phyloP scores from a whole-genome alignment of 1,140 invertebrate genomes.

The Drosophila elegans region DNA sequence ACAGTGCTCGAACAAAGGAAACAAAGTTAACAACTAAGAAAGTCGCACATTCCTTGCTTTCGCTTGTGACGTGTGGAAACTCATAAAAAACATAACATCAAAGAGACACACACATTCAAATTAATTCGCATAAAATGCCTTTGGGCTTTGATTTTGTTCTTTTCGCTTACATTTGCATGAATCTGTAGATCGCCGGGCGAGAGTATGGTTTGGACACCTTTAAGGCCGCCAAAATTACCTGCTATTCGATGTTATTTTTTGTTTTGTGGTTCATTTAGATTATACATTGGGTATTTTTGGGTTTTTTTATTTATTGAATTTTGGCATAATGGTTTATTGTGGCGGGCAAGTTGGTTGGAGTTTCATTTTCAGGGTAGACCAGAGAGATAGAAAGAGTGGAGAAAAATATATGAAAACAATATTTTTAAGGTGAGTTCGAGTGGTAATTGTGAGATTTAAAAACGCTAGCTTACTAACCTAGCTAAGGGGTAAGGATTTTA shows the following conservation, averaged over 20 bases:
- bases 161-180: slow-evolving; percentile 84
- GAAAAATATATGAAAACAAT: slow-evolving; percentile 48
- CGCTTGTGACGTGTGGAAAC: slow-evolving; percentile 42
- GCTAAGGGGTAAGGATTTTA: slow-evolving; percentile 1
- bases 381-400: slow-evolving; percentile 49
- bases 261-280: slow-evolving; percentile 33
- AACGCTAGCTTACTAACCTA: slow-evolving; percentile 25
- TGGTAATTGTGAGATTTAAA: slow-evolving; percentile 30
- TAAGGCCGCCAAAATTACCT: slow-evolving; percentile 82
- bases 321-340: slow-evolving; percentile 53
- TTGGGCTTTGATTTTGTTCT: slow-evolving; percentile 29
- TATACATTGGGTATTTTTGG: slow-evolving; percentile 31
- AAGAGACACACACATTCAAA: slow-evolving; percentile 66
- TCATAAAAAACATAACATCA: slow-evolving; percentile 57
- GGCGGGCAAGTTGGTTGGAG: slow-evolving; percentile 55
- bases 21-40: slow-evolving; percentile 49
- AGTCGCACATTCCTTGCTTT: slow-evolving; percentile 57
- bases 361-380: slow-evolving; percentile 29
- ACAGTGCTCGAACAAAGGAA: slow-evolving; percentile 59
- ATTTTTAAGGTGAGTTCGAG: slow-evolving; percentile 38
- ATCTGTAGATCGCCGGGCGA: slow-evolving; percentile 84
- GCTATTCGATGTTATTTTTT: slow-evolving; percentile 62
- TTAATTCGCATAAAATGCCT: slow-evolving; percentile 40
- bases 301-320: slow-evolving; percentile 22
- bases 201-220: slow-evolving; percentile 74